These are phyloP conservation scores for Psettodes erumei DNA, from an alignment of 2,113 vertebrate species.

Conservation along the genomic window DNA sequence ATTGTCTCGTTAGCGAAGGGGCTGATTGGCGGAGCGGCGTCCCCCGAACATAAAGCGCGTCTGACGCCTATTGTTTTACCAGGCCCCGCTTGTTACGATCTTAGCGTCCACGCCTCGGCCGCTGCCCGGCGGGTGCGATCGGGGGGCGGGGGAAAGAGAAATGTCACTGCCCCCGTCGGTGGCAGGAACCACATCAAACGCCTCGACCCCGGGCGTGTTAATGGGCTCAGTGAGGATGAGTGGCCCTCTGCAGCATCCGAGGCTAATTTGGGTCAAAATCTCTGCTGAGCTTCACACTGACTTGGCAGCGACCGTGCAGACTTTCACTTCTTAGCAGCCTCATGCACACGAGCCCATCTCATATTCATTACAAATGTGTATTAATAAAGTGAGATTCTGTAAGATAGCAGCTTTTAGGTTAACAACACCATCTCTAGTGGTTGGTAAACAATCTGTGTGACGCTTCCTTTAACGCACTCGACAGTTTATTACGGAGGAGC, in stretches of 20 bases:
- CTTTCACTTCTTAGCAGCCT: neutral
- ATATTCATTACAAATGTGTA: neutral
- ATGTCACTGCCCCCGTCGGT: neutral
- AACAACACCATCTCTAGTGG: neutral
- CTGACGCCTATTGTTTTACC: too few species aligned
- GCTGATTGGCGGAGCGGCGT: neutral
- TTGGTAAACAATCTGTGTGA: neutral
- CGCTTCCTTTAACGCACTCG: neutral
- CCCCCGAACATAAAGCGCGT: too few species aligned
- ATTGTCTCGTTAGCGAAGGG: slow-evolving; percentile 13
- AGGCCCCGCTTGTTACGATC: too few species aligned
- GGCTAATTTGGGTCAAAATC: slow-evolving; percentile 37
- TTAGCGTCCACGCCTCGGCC: too few species aligned
- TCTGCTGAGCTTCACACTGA: neutral
- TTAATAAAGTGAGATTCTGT: neutral
- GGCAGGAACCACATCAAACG: neutral
- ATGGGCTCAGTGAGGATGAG: slow-evolving; percentile 21
- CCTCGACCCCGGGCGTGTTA: slow-evolving; percentile 12
- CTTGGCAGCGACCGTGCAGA: too few species aligned
- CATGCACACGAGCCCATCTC: neutral
- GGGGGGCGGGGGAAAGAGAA: too few species aligned
- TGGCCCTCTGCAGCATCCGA: slow-evolving; percentile 10
- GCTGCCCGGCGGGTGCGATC: too few species aligned
- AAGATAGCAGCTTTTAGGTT: neutral
- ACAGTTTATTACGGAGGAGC: neutral